These are phyloP conservation scores for Allobates femoralis DNA, from an alignment of 2,797 vertebrate species.

Conservation along the genomic window DNA sequence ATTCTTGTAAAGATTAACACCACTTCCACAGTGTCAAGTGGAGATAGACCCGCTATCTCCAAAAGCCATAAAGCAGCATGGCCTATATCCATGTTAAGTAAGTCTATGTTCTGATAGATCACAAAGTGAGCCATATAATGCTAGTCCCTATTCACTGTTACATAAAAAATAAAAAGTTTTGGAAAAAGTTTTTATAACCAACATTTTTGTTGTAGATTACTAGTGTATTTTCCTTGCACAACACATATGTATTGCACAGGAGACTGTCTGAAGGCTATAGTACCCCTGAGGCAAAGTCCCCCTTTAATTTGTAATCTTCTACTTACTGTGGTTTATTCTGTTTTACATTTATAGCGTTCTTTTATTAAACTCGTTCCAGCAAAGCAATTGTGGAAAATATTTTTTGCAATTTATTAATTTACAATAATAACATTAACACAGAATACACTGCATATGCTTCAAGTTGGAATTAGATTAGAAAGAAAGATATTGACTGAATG, in stretches of 20 bases:
- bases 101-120: no score
- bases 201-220: background rate
- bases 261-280: background rate
- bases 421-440: slow-evolving; percentile 55
- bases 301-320: slow-evolving; percentile 11
- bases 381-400: slow-evolving; percentile 43
- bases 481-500: slow-evolving; percentile 58
- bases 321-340: slow-evolving; percentile 34
- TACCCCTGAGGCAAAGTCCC: slow-evolving; percentile 5
- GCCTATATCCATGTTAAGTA: no score
- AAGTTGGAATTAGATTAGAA: slow-evolving; percentile 59
- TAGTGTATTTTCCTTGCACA: background rate
- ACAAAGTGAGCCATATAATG: background rate
- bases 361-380: slow-evolving; percentile 45
- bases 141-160: background rate
- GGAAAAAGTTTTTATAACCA: background rate
- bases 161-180: no score
- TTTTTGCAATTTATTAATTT: slow-evolving; percentile 51
- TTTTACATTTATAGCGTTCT: slow-evolving; percentile 26
- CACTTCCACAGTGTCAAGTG: no score
- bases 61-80: no score
- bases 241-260: background rate
- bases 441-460: slow-evolving; percentile 47
- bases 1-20: no score
- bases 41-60: no score